Evolutionary conservation across 2,113 vertebrate species (phyloP), one percentile per base, ranked within the genome.

Genomic region (Amblyopsis rosae): DNA sequence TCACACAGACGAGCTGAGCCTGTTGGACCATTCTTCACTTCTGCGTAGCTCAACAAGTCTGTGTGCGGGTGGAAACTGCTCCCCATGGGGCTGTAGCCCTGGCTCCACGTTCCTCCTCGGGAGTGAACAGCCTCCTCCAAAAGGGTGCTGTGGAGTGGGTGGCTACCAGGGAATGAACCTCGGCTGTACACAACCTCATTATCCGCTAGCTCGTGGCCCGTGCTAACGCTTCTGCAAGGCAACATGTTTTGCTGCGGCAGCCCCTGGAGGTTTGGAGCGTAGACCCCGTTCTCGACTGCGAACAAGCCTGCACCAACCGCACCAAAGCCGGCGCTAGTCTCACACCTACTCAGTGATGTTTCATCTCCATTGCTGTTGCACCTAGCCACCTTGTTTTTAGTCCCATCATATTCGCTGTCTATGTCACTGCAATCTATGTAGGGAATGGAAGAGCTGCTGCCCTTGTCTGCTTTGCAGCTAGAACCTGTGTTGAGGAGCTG

Each of bases 351-450:
- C 69, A 84, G 86, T 54, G 56, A 62, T 17, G 59, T 19, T 88
- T 94, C 94, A 87, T 94, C 93, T 91, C 94, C 95, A 89, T 92
- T 92, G 82, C 85, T 32, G 66, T 75, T 77, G 65, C 85, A 85
- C 68, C 79, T 77, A 9, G 60, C 72, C 75, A 79, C 65, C 77
- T 32, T 51, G 77, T 6, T 67, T 75, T 86, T 88, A 10, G 80
- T 64, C 62, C 93, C 92, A 72, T 96, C 96, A 72, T 93, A 95
- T 92, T 98, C 96, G 57, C 95, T 96, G 94, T 98, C 96, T 96
- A 95, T 92, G 76, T 97, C 96, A 91, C 96, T 96, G 94, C 95
- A 95, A 94, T 98, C 96, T 93, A 97, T 96, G 92, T 97, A 98
- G 86, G 96, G 96, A 79, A 98, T 97, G 88, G 96, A 98, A 60